Evolutionary conservation across 2,797 vertebrate species (phyloP).

Genomic region (Cyprinodon diabolis): DNA sequence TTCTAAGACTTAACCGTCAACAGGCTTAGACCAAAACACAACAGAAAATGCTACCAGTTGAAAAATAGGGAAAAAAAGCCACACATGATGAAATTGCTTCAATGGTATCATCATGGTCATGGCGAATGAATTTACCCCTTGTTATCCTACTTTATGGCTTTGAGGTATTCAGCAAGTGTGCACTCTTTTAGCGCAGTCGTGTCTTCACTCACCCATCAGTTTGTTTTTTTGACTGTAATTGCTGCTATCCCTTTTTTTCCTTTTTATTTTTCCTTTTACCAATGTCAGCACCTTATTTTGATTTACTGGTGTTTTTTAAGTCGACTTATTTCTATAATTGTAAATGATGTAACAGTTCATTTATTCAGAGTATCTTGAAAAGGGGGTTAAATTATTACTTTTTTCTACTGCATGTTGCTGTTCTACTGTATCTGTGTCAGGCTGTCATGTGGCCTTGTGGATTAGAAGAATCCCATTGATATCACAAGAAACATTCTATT

Average conservation of each 20-base stretch:
- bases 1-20: slow-evolving; percentile 57
- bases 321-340: not conserved
- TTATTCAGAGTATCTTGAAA: not conserved
- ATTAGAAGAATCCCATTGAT: slow-evolving; percentile 26
- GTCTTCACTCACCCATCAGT: not conserved
- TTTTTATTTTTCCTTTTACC: not conserved
- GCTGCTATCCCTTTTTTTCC: not conserved
- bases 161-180: slow-evolving; percentile 36
- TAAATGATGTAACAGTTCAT: not conserved
- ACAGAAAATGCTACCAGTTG: not conserved
- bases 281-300: not conserved
- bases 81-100: slow-evolving; percentile 64
- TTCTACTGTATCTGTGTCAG: slow-evolving; percentile 31
- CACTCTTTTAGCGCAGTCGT: not conserved
- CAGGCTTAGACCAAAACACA: slow-evolving; percentile 49
- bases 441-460: slow-evolving; percentile 22
- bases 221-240: not conserved
- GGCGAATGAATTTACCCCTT: slow-evolving; percentile 36
- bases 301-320: not conserved
- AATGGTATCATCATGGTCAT: slow-evolving; percentile 51
- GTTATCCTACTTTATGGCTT: slow-evolving; percentile 37
- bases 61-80: slow-evolving; percentile 59
- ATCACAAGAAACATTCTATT: slow-evolving; percentile 47
- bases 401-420: slow-evolving; percentile 15
- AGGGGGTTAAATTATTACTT: not conserved